Evolutionary conservation across 1,140 invertebrate genomes (phyloP), one percentile per base, ranked within the genome.

Genomic region (Aphaenogaster rudis): DNA sequence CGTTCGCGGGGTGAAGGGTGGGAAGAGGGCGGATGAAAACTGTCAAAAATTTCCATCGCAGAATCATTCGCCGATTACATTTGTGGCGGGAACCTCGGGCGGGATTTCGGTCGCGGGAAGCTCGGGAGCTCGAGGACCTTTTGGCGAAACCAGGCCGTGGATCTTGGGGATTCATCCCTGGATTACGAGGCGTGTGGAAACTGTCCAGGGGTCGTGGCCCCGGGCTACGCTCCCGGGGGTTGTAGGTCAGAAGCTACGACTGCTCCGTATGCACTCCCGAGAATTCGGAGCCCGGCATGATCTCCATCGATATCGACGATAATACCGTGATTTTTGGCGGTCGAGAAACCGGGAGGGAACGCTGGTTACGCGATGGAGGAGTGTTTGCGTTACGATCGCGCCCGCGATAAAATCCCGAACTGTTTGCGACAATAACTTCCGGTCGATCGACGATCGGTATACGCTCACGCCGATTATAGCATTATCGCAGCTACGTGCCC

Each of bases 151-250:
- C 88, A 69, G 88, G 84, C 61, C 89, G 86, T 89, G 81, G 79
- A 89, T 90, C 89, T 88, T 85, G 74, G 84, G 90, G 90, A 88
- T 91, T 90, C 87, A 81, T 76, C 79, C 77, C 74, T 42, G 90
- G 90, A 91, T 91, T 91, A 91, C 89, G 87, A 61, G 81, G 78
- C 76, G 78, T 87, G 86, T 81, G 76, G 88, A 90, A 86, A 86
- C 89, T 91, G 90, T 80, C 87, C 89, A 48, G 63, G 50, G 90
- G 88, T 88, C 89, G 81, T 61, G 84, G 61, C 21, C 87, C 87
- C 33, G 71, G 88, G 71, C 61, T 82, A 39, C 79, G 86, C 64
- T 78, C 87, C 67, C 79, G 64, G 63, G 54, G 87, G 88, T 86
- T 86, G 52, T 86, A 88, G 86, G 90, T 91, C 89, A 85, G 63